Percentiles rank a stretch among this genome's conserved stretches.
phyloP scores from a whole-genome alignment of 2,113 vertebrate species.

The Eudyptes chrysolophus region DNA sequence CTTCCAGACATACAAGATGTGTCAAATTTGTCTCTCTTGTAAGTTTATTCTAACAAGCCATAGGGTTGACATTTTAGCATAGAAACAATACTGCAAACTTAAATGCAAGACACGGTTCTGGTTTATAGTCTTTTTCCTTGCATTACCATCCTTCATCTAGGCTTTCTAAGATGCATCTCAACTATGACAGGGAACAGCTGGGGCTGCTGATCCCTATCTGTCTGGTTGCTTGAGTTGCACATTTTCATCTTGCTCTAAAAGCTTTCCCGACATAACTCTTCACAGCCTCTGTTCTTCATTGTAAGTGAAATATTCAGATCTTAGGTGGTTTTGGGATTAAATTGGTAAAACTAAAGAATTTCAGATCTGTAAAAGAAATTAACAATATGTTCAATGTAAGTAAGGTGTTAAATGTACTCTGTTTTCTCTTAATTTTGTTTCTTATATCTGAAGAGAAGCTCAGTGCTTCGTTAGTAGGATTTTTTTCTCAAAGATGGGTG shows the following conservation, averaged over 20 bases:
- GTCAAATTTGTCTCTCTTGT: not conserved
- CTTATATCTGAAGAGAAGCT: not conserved
- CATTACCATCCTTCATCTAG: not conserved
- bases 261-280: not conserved
- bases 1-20: not conserved
- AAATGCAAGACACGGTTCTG: not conserved
- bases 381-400: not conserved
- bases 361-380: not conserved
- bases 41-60: not conserved
- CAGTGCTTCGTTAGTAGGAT: not conserved
- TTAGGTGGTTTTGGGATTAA: not conserved
- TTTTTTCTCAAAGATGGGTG: not conserved
- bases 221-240: not conserved
- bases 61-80: not conserved
- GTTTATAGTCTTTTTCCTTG: not conserved
- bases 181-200: not conserved
- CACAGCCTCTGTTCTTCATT: not conserved
- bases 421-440: not conserved
- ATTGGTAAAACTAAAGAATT: not conserved
- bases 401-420: not conserved
- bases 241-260: not conserved
- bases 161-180: not conserved
- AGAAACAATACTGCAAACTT: not conserved
- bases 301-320: not conserved
- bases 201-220: not conserved